Conservation (phyloP, 2,888 invertebrate genomes). For the Netelia fuscicornis region DNA sequence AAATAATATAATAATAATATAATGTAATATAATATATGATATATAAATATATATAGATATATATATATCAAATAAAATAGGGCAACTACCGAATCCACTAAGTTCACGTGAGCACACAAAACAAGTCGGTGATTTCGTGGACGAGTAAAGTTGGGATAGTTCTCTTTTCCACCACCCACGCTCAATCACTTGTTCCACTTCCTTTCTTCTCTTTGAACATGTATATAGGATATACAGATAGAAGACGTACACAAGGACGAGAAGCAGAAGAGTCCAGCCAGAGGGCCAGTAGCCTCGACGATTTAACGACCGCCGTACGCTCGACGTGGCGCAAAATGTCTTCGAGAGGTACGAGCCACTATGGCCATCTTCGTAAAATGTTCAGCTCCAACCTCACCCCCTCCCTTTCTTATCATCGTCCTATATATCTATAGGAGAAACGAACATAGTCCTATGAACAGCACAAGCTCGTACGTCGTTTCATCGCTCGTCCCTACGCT, state of each 20-base stretch:
- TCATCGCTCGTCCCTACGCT: constrained; percentile 7
- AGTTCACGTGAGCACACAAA: constrained; percentile 34
- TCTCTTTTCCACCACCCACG: constrained; percentile 4
- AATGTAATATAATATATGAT: no score
- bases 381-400: background rate
- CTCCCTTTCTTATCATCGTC: constrained; percentile 13
- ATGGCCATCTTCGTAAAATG: constrained; percentile 60
- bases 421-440: background rate
- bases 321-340: constrained; percentile 52
- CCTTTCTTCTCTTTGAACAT: background rate
- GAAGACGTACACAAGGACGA: background rate
- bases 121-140: constrained; percentile 42
- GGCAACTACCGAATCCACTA: constrained; percentile 12
- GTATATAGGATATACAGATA: background rate
- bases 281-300: constrained; percentile 29
- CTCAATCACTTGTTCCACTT: background rate
- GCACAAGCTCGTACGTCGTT: constrained; percentile 36
- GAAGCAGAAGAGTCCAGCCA: background rate
- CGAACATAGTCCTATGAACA: constrained; percentile 24
- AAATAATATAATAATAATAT: no score
- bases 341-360: constrained; percentile 37
- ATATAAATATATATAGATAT: no score
- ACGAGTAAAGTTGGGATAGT: constrained; percentile 56
- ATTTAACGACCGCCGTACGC: constrained; percentile 63
- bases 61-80: background rate